A percentile compares a stretch with the other conserved stretches of the same genome.
These are phyloP conservation scores for Margarornis squamiger DNA, from an alignment of 2,797 vertebrate species.

Conservation along the genomic window DNA sequence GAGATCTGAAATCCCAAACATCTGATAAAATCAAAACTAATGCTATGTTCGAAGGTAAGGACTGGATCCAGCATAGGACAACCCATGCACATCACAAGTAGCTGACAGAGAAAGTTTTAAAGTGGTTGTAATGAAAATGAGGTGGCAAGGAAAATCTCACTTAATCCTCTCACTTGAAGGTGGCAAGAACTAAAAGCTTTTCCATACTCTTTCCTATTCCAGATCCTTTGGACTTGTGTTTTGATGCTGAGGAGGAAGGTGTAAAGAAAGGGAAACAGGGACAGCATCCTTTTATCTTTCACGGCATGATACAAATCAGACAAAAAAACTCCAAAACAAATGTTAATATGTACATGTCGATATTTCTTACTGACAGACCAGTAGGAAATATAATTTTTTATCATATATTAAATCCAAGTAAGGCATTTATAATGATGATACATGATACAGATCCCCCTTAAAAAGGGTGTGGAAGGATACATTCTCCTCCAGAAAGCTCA, in stretches of 20 bases:
- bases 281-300: neutral
- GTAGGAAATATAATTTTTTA: neutral
- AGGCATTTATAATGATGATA: neutral
- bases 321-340: neutral
- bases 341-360: neutral
- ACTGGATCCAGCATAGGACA: neutral
- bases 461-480: neutral
- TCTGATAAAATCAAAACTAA: conserved; percentile 48
- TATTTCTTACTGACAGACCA: neutral
- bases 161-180: neutral
- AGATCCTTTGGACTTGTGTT: neutral
- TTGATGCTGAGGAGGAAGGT: neutral
- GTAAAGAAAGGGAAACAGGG: neutral
- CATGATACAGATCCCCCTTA: neutral
- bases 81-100: neutral
- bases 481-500: neutral
- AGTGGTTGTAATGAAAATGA: conserved; percentile 26
- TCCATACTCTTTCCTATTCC: neutral
- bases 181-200: neutral
- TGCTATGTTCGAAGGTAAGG: neutral
- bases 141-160: conserved; percentile 23
- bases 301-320: neutral
- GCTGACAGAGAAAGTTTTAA: neutral
- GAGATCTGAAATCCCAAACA: conserved; percentile 39
- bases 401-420: neutral